Conservation (phyloP, 2,888 invertebrate genomes). For the Theristus sp. region DNA sequence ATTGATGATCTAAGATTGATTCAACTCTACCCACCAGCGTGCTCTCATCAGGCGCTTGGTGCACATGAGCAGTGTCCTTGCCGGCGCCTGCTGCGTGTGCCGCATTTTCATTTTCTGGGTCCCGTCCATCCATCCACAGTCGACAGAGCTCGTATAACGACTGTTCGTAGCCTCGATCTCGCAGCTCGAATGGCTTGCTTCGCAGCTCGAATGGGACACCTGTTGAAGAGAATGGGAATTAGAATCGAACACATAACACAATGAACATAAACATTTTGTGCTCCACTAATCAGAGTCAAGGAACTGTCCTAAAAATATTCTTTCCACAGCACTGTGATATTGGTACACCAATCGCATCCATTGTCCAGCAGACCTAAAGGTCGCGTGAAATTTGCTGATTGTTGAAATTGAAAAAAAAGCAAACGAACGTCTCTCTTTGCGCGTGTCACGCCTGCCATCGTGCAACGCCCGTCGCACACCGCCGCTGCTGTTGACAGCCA, state of each 20-base stretch:
- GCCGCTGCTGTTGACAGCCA: no score
- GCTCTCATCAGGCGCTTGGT: not conserved
- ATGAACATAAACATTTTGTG: not conserved
- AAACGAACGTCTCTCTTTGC: no score
- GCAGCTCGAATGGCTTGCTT: conserved; percentile 21
- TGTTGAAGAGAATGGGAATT: conserved; percentile 1
- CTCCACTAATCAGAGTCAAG: not conserved
- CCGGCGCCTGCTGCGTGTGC: no score
- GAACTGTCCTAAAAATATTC: no score
- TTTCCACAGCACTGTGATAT: not conserved
- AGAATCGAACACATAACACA: not conserved
- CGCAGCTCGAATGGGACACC: conserved; percentile 22
- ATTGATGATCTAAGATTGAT: no score
- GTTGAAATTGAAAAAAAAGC: no score
- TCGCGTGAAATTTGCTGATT: no score
- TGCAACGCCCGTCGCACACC: no score
- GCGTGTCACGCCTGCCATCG: no score
- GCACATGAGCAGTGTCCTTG: no score
- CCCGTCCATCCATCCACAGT: conserved; percentile 20
- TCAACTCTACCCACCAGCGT: not conserved
- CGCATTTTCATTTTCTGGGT: conserved; percentile 11
- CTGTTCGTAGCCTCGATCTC: conserved; percentile 11
- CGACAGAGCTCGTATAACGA: conserved; percentile 18
- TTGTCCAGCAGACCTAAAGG: no score
- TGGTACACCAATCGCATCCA: not conserved